Evolutionary conservation across 2,797 vertebrate genomes (phyloP).

Genomic region (Valencia hispanica): DNA sequence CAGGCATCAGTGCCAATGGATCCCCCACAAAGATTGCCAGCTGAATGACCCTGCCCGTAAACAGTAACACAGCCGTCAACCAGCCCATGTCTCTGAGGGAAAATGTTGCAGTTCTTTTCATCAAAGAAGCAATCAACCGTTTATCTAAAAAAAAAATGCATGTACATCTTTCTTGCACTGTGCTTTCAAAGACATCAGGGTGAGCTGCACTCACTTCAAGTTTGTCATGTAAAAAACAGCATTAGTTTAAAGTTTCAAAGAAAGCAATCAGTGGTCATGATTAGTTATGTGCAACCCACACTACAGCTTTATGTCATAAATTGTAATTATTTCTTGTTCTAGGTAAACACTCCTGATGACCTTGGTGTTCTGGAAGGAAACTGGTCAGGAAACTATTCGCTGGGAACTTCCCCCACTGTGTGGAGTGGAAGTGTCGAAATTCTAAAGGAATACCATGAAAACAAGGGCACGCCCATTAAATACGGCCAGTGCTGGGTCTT

Average conservation of each 20-base stretch:
- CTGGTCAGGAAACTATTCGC: constrained; percentile 86
- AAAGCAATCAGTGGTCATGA: neutral
- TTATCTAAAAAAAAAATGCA: neutral
- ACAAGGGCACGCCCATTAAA: constrained; percentile 75
- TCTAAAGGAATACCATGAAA: constrained; percentile 80
- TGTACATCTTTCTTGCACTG: neutral
- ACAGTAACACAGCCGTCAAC: neutral
- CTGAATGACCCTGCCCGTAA: no score
- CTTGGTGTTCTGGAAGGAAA: constrained; percentile 86
- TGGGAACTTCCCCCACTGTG: constrained; percentile 83
- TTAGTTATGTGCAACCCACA: neutral
- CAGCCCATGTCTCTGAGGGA: neutral
- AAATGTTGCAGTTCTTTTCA: no score
- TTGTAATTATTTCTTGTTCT: neutral
- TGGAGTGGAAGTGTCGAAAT: constrained; percentile 93
- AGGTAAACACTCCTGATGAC: constrained; percentile 90
- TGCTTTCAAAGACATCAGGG: neutral
- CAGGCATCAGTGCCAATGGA: neutral
- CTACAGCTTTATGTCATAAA: neutral
- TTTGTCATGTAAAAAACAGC: neutral
- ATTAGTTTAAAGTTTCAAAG: neutral
- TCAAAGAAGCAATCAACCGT: neutral
- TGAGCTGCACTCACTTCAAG: neutral
- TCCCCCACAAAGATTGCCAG: neutral
- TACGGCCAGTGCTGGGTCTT: constrained; percentile 95